phyloP scores from a whole-genome alignment of 2,888 invertebrate species.

The Thymelicus lineola region DNA sequence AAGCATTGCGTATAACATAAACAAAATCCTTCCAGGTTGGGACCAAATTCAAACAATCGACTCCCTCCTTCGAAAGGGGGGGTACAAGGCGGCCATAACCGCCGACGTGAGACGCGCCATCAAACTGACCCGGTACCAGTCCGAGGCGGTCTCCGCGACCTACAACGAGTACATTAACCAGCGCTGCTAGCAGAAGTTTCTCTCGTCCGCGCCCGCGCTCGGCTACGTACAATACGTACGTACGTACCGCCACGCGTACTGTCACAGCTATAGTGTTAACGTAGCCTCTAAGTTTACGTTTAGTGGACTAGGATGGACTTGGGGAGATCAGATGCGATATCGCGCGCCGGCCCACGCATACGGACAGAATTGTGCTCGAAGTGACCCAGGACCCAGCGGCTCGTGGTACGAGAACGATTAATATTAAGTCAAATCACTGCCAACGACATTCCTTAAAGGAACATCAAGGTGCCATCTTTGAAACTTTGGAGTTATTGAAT shows the following conservation, averaged over 20 bases:
- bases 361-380: slow-evolving; percentile 71
- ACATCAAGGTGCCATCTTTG: slow-evolving; percentile 62
- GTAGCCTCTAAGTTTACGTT: slow-evolving; percentile 72
- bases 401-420: slow-evolving; percentile 55
- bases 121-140: slow-evolving; percentile 98
- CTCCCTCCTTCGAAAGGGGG: slow-evolving; percentile 98
- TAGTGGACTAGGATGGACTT: slow-evolving; percentile 57
- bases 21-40: slow-evolving; percentile 90
- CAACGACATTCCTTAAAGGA: slow-evolving; percentile 70
- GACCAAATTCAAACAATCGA: slow-evolving; percentile 99
- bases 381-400: slow-evolving; percentile 54
- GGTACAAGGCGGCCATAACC: slow-evolving; percentile 96
- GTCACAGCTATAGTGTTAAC: slow-evolving; percentile 56
- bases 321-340: slow-evolving; percentile 39
- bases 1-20: background rate
- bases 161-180: slow-evolving; percentile 93
- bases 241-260: slow-evolving; percentile 46
- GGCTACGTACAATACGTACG: slow-evolving; percentile 40
- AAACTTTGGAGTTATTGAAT: slow-evolving; percentile 54
- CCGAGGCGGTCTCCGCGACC: slow-evolving; percentile 96
- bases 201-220: slow-evolving; percentile 53
- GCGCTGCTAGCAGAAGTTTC: slow-evolving; percentile 90
- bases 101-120: slow-evolving; percentile 94
- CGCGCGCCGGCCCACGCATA: slow-evolving; percentile 40
- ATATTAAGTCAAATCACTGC: slow-evolving; percentile 65